Percentiles rank a stretch among this genome's conserved stretches.
Conservation (phyloP, 2,888 invertebrate genomes). For the Stratiomys singularior region DNA sequence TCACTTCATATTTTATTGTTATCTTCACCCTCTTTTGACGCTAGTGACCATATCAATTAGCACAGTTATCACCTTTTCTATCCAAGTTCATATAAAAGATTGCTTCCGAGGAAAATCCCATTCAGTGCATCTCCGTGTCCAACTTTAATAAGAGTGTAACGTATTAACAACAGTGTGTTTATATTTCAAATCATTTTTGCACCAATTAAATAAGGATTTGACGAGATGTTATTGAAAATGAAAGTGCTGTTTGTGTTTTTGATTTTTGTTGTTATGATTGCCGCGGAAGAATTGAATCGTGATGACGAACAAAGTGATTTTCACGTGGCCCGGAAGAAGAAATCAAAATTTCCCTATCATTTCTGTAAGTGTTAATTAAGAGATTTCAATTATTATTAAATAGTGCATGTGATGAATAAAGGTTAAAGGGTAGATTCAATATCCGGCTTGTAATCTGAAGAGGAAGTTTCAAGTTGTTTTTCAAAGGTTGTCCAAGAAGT, state of each 20-base stretch:
- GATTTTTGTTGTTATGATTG: slow-evolving; percentile 30
- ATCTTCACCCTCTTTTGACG: neutral
- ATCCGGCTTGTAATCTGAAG: no score
- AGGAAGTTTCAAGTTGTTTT: no score
- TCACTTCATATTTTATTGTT: slow-evolving; percentile 1
- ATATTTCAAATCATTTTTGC: slow-evolving; percentile 8
- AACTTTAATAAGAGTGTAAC: neutral
- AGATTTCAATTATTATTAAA: no score
- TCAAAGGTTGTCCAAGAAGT: no score
- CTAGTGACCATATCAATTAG: slow-evolving; percentile 21
- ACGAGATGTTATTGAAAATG: slow-evolving; percentile 33
- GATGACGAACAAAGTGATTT: slow-evolving; percentile 24
- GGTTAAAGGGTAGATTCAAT: no score
- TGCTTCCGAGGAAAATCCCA: neutral
- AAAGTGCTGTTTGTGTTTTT: slow-evolving; percentile 42
- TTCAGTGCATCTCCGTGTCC: slow-evolving; percentile 21
- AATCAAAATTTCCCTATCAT: slow-evolving; percentile 39
- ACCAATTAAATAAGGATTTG: slow-evolving; percentile 8
- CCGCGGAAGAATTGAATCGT: slow-evolving; percentile 40
- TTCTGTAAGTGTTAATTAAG: slow-evolving; percentile 45
- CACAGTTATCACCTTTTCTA: slow-evolving; percentile 18
- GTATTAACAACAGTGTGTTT: neutral
- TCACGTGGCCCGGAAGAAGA: slow-evolving; percentile 41
- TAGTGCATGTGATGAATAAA: no score
- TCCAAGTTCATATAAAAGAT: slow-evolving; percentile 33